Percentiles rank a stretch among this genome's conserved stretches.
These are phyloP conservation scores for Dasyurus viverrinus DNA, from an alignment of 2,113 vertebrate species.

Conservation along the genomic window DNA sequence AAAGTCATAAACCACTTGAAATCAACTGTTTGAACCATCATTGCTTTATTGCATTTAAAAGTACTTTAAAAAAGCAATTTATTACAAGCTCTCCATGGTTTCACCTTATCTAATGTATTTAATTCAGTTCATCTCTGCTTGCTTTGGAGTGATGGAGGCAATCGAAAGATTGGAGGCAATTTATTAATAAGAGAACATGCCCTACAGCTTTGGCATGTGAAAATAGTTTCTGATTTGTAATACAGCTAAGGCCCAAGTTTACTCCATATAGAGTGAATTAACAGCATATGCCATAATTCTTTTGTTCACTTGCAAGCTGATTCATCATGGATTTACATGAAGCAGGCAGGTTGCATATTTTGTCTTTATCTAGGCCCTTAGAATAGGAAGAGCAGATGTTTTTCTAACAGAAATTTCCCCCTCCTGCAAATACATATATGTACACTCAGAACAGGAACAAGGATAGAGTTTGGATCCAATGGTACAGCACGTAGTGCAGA, in stretches of 20 bases:
- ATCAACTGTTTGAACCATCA: constrained; percentile 55
- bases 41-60: constrained; percentile 64
- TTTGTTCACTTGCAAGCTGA: constrained; percentile 53
- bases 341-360: background rate
- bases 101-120: constrained; percentile 69
- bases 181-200: constrained; percentile 72
- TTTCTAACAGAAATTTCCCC: background rate
- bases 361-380: background rate
- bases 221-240: constrained; percentile 59
- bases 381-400: background rate
- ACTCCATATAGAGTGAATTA: constrained; percentile 58
- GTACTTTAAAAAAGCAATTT: constrained; percentile 55
- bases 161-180: constrained; percentile 69
- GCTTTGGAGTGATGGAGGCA: constrained; percentile 63
- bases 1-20: constrained; percentile 76
- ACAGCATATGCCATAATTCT: constrained; percentile 23
- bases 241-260: constrained; percentile 38
- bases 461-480: background rate
- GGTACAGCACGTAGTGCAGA: background rate
- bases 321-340: constrained; percentile 40
- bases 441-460: background rate
- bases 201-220: constrained; percentile 63
- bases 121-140: constrained; percentile 64
- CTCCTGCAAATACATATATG: background rate
- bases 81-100: constrained; percentile 55